These are phyloP conservation scores for Lamproptera curius DNA, from an alignment of 2,888 invertebrate genomes.

Conservation along the genomic window DNA sequence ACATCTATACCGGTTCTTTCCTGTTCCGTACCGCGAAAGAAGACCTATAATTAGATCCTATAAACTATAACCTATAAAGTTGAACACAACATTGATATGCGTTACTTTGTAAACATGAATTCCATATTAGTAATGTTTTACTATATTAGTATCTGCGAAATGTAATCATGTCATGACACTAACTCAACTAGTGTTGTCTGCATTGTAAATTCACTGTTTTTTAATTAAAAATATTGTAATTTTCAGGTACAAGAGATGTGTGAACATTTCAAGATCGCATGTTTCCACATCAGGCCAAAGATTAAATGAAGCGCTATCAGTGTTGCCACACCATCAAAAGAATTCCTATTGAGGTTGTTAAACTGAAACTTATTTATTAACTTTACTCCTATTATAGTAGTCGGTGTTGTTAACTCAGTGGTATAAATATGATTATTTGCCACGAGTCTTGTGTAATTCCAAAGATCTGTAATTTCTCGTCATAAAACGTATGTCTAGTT, in stretches of 20 bases:
- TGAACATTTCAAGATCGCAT: constrained; percentile 92
- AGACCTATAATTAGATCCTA: too few species aligned
- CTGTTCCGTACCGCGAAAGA: too few species aligned
- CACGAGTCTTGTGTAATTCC: constrained; percentile 10
- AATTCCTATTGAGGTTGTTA: constrained; percentile 12
- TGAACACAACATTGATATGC: too few species aligned
- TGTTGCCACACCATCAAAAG: constrained; percentile 15
- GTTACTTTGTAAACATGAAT: too few species aligned
- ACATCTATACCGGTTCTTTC: too few species aligned
- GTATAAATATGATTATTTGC: not conserved
- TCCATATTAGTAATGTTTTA: too few species aligned
- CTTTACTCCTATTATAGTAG: constrained; percentile 3
- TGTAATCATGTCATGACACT: too few species aligned
- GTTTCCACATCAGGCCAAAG: constrained; percentile 82
- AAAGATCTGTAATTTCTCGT: constrained; percentile 19
- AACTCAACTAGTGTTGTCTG: not conserved
- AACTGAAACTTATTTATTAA: constrained; percentile 10
- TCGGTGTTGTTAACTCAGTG: constrained; percentile 5
- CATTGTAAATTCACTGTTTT: not conserved
- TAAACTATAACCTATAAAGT: too few species aligned
- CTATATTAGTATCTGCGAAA: too few species aligned
- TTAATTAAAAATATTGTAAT: not conserved
- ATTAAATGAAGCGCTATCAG: constrained; percentile 42
- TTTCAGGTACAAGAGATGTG: constrained; percentile 97
- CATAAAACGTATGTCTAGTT: constrained; percentile 9